These are phyloP conservation scores for Mycetomoellerius zeteki DNA, from an alignment of 1,140 invertebrate species.

Conservation along the genomic window DNA sequence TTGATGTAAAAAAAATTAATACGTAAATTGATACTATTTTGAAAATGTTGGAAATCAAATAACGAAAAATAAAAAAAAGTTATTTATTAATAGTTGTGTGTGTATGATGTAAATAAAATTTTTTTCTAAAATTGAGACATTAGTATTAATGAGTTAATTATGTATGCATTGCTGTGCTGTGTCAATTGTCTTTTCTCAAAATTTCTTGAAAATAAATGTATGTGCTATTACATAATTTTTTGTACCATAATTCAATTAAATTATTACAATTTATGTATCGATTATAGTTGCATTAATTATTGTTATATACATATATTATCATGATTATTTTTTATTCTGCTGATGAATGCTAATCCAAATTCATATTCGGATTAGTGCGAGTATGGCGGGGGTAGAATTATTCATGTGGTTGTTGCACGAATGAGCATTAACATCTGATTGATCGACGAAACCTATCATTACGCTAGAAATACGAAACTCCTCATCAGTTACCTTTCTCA, in stretches of 20 bases:
- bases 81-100: not conserved
- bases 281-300: not conserved
- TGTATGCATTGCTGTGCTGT: not conserved
- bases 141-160: conserved; percentile 15
- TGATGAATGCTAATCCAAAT: not conserved
- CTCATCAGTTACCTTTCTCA: conserved; percentile 59
- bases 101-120: not conserved
- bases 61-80: not conserved
- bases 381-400: not conserved
- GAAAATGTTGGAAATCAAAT: not conserved
- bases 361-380: not conserved
- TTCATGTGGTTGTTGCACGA: conserved; percentile 32
- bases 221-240: not conserved
- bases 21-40: not conserved
- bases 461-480: conserved; percentile 45
- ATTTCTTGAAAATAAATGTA: not conserved
- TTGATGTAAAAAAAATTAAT: not conserved
- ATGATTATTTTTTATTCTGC: not conserved
- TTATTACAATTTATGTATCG: not conserved
- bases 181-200: not conserved
- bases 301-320: not conserved
- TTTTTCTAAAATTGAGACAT: not conserved
- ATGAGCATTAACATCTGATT: conserved; percentile 55
- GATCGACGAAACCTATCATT: conserved; percentile 48
- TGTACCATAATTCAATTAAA: not conserved